Conservation (phyloP, 2,888 invertebrate genomes). For the Cheilosia variabilis region DNA sequence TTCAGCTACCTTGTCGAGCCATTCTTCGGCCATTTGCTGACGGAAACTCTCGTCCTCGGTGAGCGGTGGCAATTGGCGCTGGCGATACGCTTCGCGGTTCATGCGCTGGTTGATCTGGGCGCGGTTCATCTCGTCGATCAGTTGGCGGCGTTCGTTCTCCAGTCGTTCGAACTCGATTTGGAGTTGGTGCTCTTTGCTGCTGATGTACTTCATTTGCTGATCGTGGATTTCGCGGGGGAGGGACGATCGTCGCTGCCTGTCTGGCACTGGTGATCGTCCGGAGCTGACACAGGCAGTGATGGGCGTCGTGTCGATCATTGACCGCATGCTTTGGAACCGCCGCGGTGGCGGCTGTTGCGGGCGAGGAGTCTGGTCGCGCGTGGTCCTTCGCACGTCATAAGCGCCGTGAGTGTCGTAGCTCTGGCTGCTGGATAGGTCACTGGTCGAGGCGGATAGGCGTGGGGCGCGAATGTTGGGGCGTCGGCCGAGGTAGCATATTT, state of each 20-base stretch:
- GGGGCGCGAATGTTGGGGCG: slow-evolving; percentile 81
- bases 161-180: slow-evolving; percentile 87
- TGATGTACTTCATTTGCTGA: slow-evolving; percentile 86
- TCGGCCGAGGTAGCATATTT: slow-evolving; percentile 80
- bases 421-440: slow-evolving; percentile 79
- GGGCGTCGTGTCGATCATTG: slow-evolving; percentile 82
- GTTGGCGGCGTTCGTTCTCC: slow-evolving; percentile 85
- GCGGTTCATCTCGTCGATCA: slow-evolving; percentile 81
- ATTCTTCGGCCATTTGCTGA: slow-evolving; percentile 93
- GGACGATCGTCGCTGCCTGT: slow-evolving; percentile 84
- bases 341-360: slow-evolving; percentile 78
- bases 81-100: slow-evolving; percentile 79
- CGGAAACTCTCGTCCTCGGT: slow-evolving; percentile 90
- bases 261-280: slow-evolving; percentile 51
- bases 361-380: slow-evolving; percentile 80
- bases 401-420: slow-evolving; percentile 80
- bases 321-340: slow-evolving; percentile 81
- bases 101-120: slow-evolving; percentile 77
- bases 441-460: slow-evolving; percentile 80
- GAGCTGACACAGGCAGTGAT: slow-evolving; percentile 81
- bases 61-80: slow-evolving; percentile 84
- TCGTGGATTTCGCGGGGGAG: slow-evolving; percentile 86
- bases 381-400: slow-evolving; percentile 78
- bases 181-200: slow-evolving; percentile 88
- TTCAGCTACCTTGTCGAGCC: slow-evolving; percentile 90